These are phyloP conservation scores for Eurytoma adleriae DNA, from an alignment of 2,888 invertebrate genomes.

Conservation along the genomic window DNA sequence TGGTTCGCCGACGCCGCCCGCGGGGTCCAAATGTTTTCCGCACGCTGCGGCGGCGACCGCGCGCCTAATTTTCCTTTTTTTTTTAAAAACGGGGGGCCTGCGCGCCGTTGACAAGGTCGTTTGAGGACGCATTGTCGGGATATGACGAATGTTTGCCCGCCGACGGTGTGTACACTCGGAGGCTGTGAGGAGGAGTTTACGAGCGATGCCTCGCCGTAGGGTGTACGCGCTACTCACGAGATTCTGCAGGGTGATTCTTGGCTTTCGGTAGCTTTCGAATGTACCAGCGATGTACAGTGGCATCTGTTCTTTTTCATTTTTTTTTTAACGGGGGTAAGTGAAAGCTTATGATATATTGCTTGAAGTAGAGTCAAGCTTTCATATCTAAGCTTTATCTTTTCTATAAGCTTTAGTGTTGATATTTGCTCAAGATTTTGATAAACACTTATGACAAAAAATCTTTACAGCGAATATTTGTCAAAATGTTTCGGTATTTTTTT, in stretches of 20 bases:
- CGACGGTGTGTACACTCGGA: background rate
- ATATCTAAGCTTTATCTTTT: too few relatives aligned
- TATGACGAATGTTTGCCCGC: constrained; percentile 27
- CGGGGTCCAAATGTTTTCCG: constrained; percentile 37
- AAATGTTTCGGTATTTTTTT: too few relatives aligned
- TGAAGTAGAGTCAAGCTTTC: too few relatives aligned
- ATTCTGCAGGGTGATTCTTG: background rate
- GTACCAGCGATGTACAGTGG: too few relatives aligned
- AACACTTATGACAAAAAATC: too few relatives aligned
- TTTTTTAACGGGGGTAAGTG: too few relatives aligned
- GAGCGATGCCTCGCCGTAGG: background rate
- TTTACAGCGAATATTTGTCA: too few relatives aligned
- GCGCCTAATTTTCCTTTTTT: background rate
- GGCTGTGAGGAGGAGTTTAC: background rate
- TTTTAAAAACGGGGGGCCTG: background rate
- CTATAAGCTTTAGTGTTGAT: too few relatives aligned
- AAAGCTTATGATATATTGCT: too few relatives aligned
- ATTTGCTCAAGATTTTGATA: too few relatives aligned
- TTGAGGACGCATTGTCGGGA: background rate
- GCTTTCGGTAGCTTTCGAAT: too few relatives aligned
- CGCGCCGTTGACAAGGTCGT: constrained; percentile 31
- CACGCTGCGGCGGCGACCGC: background rate
- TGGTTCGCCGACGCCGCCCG: background rate
- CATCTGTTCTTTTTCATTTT: background rate
- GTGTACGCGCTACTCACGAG: background rate